These are phyloP conservation scores for Athene noctua DNA, from an alignment of 2,113 vertebrate species.

Conservation along the genomic window DNA sequence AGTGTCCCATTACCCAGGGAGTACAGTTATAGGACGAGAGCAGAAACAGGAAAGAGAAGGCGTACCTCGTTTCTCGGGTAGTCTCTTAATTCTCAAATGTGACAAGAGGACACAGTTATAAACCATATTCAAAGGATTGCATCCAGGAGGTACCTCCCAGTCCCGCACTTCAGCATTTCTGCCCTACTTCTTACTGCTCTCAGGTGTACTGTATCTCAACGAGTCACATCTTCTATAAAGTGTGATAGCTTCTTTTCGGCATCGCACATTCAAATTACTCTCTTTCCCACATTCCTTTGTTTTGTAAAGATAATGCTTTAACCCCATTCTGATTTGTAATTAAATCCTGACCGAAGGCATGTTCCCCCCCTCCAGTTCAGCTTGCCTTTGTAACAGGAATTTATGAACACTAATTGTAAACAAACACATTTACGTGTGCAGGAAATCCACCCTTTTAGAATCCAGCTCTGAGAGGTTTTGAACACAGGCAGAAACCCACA, in stretches of 20 bases:
- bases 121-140: no score
- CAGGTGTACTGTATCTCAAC: background rate
- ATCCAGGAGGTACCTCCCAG: background rate
- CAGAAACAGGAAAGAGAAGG: background rate
- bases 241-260: background rate
- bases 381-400: background rate
- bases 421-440: background rate
- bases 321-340: background rate
- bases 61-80: accelerated
- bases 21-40: background rate
- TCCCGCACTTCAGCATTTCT: background rate
- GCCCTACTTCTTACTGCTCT: background rate
- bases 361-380: background rate
- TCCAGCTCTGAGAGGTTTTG: background rate
- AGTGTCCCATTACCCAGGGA: background rate
- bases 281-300: background rate
- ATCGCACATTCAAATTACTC: accelerated
- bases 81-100: no score
- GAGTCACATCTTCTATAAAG: background rate
- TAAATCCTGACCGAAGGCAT: background rate
- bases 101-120: no score
- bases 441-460: background rate
- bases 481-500: background rate
- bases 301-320: background rate
- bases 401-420: background rate